Percentiles rank a stretch among this genome's conserved stretches.
These are phyloP conservation scores for Melieria omissa DNA, from an alignment of 2,888 invertebrate species.

Conservation along the genomic window DNA sequence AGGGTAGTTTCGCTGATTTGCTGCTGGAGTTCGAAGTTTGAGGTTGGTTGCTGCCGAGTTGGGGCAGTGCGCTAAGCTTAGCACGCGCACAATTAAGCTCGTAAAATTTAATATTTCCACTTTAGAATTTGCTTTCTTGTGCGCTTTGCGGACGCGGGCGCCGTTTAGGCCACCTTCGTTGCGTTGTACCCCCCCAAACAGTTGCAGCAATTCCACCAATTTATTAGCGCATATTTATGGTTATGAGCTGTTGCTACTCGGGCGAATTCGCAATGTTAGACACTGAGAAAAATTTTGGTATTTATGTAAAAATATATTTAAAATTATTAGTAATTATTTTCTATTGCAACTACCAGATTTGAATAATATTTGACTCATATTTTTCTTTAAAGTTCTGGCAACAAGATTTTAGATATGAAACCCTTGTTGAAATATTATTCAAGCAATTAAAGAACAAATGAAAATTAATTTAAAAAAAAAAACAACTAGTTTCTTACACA, in stretches of 20 bases:
- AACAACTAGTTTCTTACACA: too few species aligned
- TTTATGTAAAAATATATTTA: too few species aligned
- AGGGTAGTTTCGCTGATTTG: slow-evolving; percentile 23
- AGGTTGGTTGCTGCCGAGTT: not conserved
- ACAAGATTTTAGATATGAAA: too few species aligned
- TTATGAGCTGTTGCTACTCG: slow-evolving; percentile 22
- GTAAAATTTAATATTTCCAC: slow-evolving; percentile 44
- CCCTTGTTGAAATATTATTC: too few species aligned
- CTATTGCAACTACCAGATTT: too few species aligned
- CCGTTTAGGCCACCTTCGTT: slow-evolving; percentile 18
- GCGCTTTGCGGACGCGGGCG: not conserved
- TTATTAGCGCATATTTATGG: slow-evolving; percentile 37
- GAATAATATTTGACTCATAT: too few species aligned
- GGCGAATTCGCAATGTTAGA: too few species aligned
- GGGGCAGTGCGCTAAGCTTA: slow-evolving; percentile 34
- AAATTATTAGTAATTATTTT: too few species aligned
- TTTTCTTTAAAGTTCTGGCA: too few species aligned
- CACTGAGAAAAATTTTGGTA: too few species aligned
- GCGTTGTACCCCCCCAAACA: not conserved
- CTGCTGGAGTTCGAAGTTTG: not conserved
- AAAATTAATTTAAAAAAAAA: too few species aligned
- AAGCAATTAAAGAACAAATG: too few species aligned
- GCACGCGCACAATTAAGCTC: slow-evolving; percentile 43
- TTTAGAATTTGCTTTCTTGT: slow-evolving; percentile 28
- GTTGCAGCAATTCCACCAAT: slow-evolving; percentile 10